Conservation (phyloP, 1,140 invertebrate species). For the Drosophila micromelanica region DNA sequence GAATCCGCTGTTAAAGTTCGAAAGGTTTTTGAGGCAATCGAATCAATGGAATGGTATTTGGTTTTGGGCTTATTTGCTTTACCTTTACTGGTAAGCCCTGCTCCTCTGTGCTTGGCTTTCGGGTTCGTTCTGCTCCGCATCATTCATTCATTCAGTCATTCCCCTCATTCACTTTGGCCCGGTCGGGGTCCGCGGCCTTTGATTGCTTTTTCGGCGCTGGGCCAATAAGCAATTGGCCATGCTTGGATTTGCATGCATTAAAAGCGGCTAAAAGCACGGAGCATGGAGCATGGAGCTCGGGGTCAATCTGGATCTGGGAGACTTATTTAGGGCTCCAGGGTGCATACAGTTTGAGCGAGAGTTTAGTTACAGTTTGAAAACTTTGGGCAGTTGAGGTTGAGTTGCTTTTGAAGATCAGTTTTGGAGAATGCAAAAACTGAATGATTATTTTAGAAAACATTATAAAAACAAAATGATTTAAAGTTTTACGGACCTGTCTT, state of each 20-base stretch:
- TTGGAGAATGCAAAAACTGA: too few relatives aligned
- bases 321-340: conserved; percentile 1
- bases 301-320: background rate
- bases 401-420: too few relatives aligned
- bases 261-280: too few relatives aligned
- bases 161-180: conserved; percentile 33
- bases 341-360: conserved; percentile 4
- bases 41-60: conserved; percentile 61
- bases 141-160: conserved; percentile 41
- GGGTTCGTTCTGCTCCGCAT: conserved; percentile 54
- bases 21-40: conserved; percentile 64
- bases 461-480: too few relatives aligned
- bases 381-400: too few relatives aligned
- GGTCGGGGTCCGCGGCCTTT: conserved; percentile 55
- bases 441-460: too few relatives aligned
- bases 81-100: conserved; percentile 22
- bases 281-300: background rate
- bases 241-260: conserved; percentile 54
- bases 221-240: conserved; percentile 55
- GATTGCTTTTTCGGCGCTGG: conserved; percentile 59
- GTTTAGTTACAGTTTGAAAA: conserved; percentile 1
- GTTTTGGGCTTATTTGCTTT: conserved; percentile 48
- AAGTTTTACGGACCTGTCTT: too few relatives aligned
- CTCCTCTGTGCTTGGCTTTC: conserved; percentile 19
- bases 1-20: conserved; percentile 57